Conservation (phyloP, 2,888 invertebrate genomes). For the Euphydryas editha region DNA sequence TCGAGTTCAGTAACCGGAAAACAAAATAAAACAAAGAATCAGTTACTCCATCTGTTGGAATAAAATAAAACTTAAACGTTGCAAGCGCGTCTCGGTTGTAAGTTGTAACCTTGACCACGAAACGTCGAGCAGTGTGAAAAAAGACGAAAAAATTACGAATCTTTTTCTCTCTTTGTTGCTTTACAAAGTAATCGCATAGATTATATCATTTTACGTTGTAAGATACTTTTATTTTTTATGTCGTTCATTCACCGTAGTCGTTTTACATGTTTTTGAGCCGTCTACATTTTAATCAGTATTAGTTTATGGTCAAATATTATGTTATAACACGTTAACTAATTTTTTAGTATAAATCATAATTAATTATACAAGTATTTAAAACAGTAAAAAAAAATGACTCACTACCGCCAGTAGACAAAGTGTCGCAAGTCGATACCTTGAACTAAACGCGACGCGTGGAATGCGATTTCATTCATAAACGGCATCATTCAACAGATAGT, state of each 20-base stretch:
- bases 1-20: slow-evolving; percentile 20
- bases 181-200: neutral
- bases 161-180: slow-evolving; percentile 1
- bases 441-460: neutral
- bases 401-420: slow-evolving; percentile 9
- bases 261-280: neutral
- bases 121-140: slow-evolving; percentile 39
- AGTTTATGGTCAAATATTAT: no score
- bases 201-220: slow-evolving; percentile 5
- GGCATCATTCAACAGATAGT: neutral
- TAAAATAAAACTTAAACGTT: slow-evolving; percentile 51
- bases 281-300: neutral
- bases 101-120: slow-evolving; percentile 62
- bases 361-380: neutral
- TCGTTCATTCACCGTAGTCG: neutral
- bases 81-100: slow-evolving; percentile 43
- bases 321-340: no score
- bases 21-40: slow-evolving; percentile 41
- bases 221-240: slow-evolving; percentile 15
- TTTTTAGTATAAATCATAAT: neutral
- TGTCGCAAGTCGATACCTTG: neutral
- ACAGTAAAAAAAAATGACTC: neutral
- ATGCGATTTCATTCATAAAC: neutral
- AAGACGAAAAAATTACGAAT: slow-evolving; percentile 27
- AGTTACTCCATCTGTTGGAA: slow-evolving; percentile 58